These are phyloP conservation scores for Protodeltote pygarga DNA, from an alignment of 2,888 invertebrate genomes.

Conservation along the genomic window DNA sequence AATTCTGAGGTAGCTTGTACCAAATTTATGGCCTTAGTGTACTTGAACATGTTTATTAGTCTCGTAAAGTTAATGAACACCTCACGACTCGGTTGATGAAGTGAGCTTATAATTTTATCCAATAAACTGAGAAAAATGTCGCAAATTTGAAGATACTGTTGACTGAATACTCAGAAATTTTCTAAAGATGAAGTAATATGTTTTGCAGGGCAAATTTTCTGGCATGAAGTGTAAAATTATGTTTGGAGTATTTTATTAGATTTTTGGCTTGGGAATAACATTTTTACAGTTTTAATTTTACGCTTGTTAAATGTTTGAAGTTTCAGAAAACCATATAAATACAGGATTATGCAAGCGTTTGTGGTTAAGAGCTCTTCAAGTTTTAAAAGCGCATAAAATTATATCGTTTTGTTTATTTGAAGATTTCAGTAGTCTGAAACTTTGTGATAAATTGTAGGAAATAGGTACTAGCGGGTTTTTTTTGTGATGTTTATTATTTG, in stretches of 20 bases:
- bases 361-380: no score
- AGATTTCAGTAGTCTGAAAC: no score
- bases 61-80: conserved; percentile 67
- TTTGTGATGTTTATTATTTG: no score
- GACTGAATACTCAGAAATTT: conserved; percentile 12
- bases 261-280: neutral
- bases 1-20: conserved; percentile 46
- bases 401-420: no score
- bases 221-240: conserved; percentile 16
- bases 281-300: neutral
- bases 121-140: conserved; percentile 39
- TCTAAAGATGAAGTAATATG: conserved; percentile 5
- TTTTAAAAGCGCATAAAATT: no score
- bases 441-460: no score
- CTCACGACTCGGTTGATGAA: conserved; percentile 40
- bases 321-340: no score
- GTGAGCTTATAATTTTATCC: conserved; percentile 45
- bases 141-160: conserved; percentile 31
- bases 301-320: neutral
- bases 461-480: no score
- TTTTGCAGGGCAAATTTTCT: conserved; percentile 15
- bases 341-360: no score
- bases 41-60: conserved; percentile 62
- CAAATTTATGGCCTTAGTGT: conserved; percentile 48
- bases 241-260: conserved; percentile 1